Base-by-base conservation (phyloP, 2,888 invertebrate genomes). In the Aphodius granarius region DNA sequence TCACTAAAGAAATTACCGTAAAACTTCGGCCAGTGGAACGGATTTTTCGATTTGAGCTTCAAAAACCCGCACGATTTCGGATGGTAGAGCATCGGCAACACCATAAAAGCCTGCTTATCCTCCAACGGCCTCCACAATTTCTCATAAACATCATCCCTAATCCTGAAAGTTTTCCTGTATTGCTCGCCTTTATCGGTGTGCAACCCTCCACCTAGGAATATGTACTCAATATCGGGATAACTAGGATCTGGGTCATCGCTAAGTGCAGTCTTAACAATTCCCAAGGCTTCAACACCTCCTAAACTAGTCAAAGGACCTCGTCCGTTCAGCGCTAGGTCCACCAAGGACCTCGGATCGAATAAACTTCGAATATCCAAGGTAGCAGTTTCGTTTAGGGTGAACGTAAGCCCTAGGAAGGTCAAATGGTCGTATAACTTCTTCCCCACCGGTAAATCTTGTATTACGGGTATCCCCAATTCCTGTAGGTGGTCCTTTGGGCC, bases 1-100 rank as follows among this genome's bases (percentile, higher is more conserved):
- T 92, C 90, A 0, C 91, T 89, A 83, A 97, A 91, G 85, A 97
- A 98, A 84, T 94, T 94, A 0, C 95, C 94, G 79, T 95, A 91
- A 73, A 96, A 89, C 17, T 90, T 87, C 0, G 96, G 95, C 81
- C 92, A 91, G 0, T 91, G 89, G 80, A 90, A 90, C 0, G 95
- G 94, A 84, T 95, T 91, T 74, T 88, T 91, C 15, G 92, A 93
- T 81, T 89, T 90, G n/a, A 97, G 88, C 85, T 88, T 89, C 0
- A 94, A 86, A 77, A 91, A 88, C 0, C 94, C 94, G 79, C 89
- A 89, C n/a, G 94, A 94, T 83, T 91, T 90, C 0, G 95, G 94
- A 78, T 93, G 89, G 85, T 94, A 90, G 43, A 94, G 84, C 88
- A 94, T 93, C 0, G 94, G 94, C 78, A 93, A 91, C 0, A 93